phyloP scores from a whole-genome alignment of 2,797 vertebrate species.

The Fringilla coelebs region DNA sequence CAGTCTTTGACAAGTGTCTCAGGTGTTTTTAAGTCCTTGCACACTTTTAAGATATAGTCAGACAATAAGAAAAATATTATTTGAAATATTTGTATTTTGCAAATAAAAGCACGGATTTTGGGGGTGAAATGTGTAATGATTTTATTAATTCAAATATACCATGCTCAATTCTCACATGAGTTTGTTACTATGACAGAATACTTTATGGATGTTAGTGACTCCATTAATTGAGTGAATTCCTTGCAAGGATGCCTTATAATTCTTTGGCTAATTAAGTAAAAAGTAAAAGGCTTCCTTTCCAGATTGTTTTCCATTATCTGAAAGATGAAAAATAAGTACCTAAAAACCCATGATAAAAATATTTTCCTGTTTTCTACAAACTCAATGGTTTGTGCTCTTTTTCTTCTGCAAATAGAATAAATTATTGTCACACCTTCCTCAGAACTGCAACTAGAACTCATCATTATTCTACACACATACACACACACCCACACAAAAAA shows the following conservation, averaged over 20 bases:
- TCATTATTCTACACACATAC: neutral
- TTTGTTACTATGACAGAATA: neutral
- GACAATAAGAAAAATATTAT: neutral
- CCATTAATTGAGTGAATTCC: neutral
- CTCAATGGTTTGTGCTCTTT: neutral
- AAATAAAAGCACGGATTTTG: neutral
- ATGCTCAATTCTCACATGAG: neutral
- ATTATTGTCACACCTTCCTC: neutral
- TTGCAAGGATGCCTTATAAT: neutral
- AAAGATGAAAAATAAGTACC: neutral
- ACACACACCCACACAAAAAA: neutral
- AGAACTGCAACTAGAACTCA: neutral
- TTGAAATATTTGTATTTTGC: neutral
- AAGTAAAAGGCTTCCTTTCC: neutral
- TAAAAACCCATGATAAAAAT: neutral
- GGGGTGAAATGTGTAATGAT: neutral
- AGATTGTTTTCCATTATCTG: neutral
- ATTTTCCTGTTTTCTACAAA: neutral
- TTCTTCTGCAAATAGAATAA: neutral
- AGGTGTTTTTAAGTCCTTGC: neutral
- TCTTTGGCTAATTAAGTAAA: neutral
- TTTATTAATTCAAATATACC: neutral
- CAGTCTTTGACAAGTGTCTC: neutral
- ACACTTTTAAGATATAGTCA: neutral
- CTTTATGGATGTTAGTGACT: neutral